A percentile compares a stretch with the other conserved stretches of the same genome.
Evolutionary conservation across 2,113 vertebrate genomes (phyloP).

Genomic region (Archilochus colubris): DNA sequence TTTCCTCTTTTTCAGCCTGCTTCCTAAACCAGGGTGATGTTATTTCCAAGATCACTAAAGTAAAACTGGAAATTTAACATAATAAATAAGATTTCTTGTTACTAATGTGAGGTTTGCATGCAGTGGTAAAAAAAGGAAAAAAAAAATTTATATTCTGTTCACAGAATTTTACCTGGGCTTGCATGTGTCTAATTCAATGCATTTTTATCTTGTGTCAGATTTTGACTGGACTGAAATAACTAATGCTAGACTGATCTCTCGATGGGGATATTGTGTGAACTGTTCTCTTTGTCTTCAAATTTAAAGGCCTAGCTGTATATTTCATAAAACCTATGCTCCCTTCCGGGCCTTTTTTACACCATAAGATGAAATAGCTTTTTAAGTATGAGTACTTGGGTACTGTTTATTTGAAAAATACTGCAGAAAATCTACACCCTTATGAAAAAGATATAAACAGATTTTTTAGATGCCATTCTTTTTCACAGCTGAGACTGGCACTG

Average conservation of each 20-base stretch:
- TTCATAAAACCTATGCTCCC: background rate
- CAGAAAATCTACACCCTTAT: background rate
- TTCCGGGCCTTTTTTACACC: background rate
- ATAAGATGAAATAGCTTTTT: background rate
- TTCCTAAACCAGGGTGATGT: background rate
- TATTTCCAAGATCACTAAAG: background rate
- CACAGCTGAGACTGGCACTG: background rate
- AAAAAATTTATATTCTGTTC: background rate
- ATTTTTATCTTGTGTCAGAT: background rate
- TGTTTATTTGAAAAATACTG: background rate
- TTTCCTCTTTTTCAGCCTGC: background rate
- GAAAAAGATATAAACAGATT: background rate
- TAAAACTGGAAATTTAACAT: background rate
- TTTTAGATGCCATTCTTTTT: background rate
- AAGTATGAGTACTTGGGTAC: background rate
- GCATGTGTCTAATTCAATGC: background rate
- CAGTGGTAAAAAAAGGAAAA: background rate
- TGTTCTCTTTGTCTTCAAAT: background rate
- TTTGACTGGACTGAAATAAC: background rate
- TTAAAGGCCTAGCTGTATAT: background rate
- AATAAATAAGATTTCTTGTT: background rate
- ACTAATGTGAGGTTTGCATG: background rate
- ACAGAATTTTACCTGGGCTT: background rate
- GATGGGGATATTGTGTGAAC: background rate
- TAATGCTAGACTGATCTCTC: background rate